phyloP scores from a whole-genome alignment of 2,113 vertebrate genomes.

The Merops nubicus region DNA sequence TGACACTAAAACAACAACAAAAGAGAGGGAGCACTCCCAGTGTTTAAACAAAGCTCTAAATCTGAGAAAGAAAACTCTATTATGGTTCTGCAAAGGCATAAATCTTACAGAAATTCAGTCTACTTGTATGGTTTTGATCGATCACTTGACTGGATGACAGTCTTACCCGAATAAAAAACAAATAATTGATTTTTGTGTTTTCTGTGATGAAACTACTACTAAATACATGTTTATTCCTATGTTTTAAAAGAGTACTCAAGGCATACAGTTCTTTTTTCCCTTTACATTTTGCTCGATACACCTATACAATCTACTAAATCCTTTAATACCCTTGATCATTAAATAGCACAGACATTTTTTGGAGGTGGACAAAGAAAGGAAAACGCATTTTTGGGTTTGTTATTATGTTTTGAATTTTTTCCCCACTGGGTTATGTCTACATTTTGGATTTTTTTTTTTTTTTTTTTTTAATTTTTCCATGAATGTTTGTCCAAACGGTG shows the following conservation, averaged over 20 bases:
- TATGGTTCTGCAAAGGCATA: not conserved
- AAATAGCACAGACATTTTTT: not conserved
- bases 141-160: slow-evolving; percentile 16
- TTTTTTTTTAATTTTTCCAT: not conserved
- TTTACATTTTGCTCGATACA: not conserved
- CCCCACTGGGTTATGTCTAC: not conserved
- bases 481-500: not conserved
- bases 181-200: not conserved
- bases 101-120: not conserved
- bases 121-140: not conserved
- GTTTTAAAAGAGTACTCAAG: slow-evolving; percentile 20
- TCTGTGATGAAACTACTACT: not conserved
- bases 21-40: not conserved
- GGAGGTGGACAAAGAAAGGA: not conserved
- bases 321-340: not conserved
- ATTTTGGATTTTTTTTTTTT: too few relatives aligned
- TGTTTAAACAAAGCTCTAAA: not conserved
- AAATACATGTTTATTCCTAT: slow-evolving; percentile 39
- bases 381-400: not conserved
- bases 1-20: not conserved
- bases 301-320: slow-evolving; percentile 34
- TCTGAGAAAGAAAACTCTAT: too few relatives aligned
- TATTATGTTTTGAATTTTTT: not conserved
- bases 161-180: not conserved
- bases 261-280: not conserved